Conservation (phyloP, 2,888 invertebrate species). For the Eilema griseolum region DNA sequence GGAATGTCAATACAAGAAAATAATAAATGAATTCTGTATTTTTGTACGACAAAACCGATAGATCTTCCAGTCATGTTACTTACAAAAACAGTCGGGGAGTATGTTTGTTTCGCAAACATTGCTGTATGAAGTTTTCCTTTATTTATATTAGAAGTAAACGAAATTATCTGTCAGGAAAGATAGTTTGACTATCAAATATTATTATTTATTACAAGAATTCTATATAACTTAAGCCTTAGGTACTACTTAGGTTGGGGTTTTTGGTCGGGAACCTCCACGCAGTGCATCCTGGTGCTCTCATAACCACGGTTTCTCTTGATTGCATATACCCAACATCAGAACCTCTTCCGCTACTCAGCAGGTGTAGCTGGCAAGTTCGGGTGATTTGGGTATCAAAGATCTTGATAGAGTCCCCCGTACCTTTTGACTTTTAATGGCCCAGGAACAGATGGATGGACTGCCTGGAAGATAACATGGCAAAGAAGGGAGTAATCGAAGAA, state of each 20-base stretch:
- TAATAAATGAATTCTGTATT: slow-evolving; percentile 47
- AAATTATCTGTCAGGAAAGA: slow-evolving; percentile 51
- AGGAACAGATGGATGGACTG: too few relatives aligned
- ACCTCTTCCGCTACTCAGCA: too few relatives aligned
- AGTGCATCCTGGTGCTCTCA: too few relatives aligned
- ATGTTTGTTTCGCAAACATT: slow-evolving; percentile 71
- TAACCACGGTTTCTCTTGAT: too few relatives aligned
- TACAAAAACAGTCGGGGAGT: slow-evolving; percentile 66
- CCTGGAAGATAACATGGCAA: too few relatives aligned
- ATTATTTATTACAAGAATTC: not conserved
- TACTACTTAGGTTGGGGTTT: not conserved
- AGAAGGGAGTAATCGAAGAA: too few relatives aligned
- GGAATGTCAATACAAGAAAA: slow-evolving; percentile 28
- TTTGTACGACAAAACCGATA: slow-evolving; percentile 47
- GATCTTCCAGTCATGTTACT: slow-evolving; percentile 60
- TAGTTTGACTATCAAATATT: slow-evolving; percentile 6
- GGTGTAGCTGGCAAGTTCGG: too few relatives aligned
- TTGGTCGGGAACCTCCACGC: too few relatives aligned
- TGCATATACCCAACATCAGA: too few relatives aligned
- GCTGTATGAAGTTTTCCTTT: slow-evolving; percentile 55
- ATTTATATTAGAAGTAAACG: slow-evolving; percentile 63
- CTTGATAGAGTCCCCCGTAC: too few relatives aligned
- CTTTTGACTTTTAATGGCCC: too few relatives aligned
- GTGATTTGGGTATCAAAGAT: too few relatives aligned
- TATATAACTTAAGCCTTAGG: not conserved